phyloP scores from a whole-genome alignment of 1,140 invertebrate genomes.

The Choristoneura fumiferana region DNA sequence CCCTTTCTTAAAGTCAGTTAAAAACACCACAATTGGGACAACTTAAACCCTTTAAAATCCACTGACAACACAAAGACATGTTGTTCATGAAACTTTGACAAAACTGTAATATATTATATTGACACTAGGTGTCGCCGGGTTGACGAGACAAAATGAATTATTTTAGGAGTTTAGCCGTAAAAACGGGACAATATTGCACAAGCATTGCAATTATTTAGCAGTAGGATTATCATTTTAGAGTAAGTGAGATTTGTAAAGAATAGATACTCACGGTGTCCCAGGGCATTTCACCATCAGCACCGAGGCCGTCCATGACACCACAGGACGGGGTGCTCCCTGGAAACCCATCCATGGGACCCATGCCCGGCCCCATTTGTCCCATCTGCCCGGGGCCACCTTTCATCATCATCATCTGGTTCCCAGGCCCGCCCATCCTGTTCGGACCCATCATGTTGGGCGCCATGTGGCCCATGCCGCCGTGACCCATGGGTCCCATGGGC shows the following conservation, averaged over 20 bases:
- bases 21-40: too few species aligned
- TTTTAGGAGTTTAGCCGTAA: too few species aligned
- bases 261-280: slow-evolving; percentile 75
- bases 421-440: slow-evolving; percentile 62
- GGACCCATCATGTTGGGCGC: slow-evolving; percentile 74
- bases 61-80: too few species aligned
- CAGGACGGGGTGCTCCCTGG: slow-evolving; percentile 77
- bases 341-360: slow-evolving; percentile 77
- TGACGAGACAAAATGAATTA: too few species aligned
- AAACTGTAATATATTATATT: too few species aligned
- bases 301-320: slow-evolving; percentile 77
- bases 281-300: slow-evolving; percentile 77
- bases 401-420: slow-evolving; percentile 76
- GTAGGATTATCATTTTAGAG: too few species aligned
- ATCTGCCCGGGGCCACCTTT: slow-evolving; percentile 67
- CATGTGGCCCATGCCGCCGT: slow-evolving; percentile 74
- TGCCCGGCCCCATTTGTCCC: slow-evolving; percentile 70
- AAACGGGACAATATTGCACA: too few species aligned
- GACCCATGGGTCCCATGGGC: slow-evolving; percentile 54
- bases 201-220: too few species aligned
- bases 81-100: too few species aligned
- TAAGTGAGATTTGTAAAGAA: background rate
- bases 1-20: too few species aligned
- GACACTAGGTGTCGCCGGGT: too few species aligned
- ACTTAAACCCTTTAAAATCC: too few species aligned